phyloP scores from a whole-genome alignment of 2,888 invertebrate species.

The Colletes collaris region DNA sequence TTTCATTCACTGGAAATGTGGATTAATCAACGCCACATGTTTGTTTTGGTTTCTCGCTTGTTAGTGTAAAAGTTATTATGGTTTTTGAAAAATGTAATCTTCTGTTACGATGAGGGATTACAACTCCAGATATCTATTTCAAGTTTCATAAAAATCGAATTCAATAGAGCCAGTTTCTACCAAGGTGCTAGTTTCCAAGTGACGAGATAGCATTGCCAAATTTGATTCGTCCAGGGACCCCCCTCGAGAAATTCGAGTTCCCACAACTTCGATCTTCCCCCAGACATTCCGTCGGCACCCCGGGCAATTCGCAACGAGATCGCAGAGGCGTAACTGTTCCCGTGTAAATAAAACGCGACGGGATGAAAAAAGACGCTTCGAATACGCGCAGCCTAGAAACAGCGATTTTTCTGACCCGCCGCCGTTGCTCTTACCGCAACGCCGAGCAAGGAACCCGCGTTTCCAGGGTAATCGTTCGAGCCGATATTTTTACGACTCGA shows the following conservation, averaged over 20 bases:
- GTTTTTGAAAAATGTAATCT: too few species aligned
- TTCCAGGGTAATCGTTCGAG: slow-evolving; percentile 46
- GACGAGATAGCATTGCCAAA: background rate
- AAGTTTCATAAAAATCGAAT: too few species aligned
- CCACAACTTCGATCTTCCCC: background rate
- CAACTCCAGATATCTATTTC: too few species aligned
- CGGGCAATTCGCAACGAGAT: slow-evolving; percentile 1
- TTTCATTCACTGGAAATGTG: background rate
- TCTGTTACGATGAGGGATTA: too few species aligned
- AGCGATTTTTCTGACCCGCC: slow-evolving; percentile 38
- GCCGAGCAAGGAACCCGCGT: slow-evolving; percentile 35
- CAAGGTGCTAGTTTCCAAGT: too few species aligned
- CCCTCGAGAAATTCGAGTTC: background rate
- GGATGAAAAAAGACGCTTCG: background rate
- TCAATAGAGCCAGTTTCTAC: too few species aligned
- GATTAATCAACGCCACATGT: background rate
- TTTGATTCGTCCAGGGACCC: background rate
- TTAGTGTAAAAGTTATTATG: too few species aligned
- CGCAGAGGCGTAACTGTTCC: slow-evolving; percentile 10
- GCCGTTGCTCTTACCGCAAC: slow-evolving; percentile 18
- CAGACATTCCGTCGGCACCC: background rate
- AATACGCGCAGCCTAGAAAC: slow-evolving; percentile 13
- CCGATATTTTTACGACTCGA: slow-evolving; percentile 23
- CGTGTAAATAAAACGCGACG: background rate
- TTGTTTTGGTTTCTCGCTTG: background rate